Conservation (phyloP, 2,888 invertebrate genomes). For the Eledona agricola region DNA sequence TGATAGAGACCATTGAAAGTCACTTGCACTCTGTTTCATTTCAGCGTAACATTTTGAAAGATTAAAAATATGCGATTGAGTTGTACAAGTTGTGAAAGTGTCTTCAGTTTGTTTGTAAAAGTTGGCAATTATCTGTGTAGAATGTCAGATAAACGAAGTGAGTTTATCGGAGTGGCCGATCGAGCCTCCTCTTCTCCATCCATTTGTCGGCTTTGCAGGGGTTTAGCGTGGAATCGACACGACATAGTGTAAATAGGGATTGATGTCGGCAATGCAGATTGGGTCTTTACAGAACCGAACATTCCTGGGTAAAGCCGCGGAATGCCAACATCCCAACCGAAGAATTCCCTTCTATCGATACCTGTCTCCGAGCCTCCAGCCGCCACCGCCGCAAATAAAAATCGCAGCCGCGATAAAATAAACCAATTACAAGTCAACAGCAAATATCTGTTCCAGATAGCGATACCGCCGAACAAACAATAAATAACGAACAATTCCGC, state of each 20-base stretch:
- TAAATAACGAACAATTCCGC: constrained; percentile 55
- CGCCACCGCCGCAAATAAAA: too few species aligned
- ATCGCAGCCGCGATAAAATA: constrained; percentile 52
- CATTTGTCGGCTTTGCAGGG: not conserved
- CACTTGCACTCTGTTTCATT: too few species aligned
- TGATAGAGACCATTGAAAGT: too few species aligned
- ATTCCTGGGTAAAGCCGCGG: constrained; percentile 50
- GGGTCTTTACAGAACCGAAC: constrained; percentile 34
- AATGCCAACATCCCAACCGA: constrained; percentile 44
- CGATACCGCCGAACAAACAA: constrained; percentile 50
- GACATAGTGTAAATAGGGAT: constrained; percentile 26
- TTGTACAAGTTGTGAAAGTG: too few species aligned
- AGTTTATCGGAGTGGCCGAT: too few species aligned
- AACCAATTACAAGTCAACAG: constrained; percentile 52
- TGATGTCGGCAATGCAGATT: constrained; percentile 31
- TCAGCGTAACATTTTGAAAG: too few species aligned
- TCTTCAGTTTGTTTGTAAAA: too few species aligned
- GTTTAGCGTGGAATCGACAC: not conserved
- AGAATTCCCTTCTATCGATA: constrained; percentile 50
- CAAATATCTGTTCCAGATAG: constrained; percentile 57
- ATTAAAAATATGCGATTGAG: too few species aligned
- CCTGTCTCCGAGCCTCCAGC: too few species aligned
- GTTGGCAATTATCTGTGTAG: too few species aligned
- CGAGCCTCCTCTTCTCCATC: too few species aligned
- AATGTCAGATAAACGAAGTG: too few species aligned